Percentiles rank a stretch among this genome's conserved stretches.
phyloP scores from a whole-genome alignment of 2,888 invertebrate genomes.

The Ochropleura leucogaster region DNA sequence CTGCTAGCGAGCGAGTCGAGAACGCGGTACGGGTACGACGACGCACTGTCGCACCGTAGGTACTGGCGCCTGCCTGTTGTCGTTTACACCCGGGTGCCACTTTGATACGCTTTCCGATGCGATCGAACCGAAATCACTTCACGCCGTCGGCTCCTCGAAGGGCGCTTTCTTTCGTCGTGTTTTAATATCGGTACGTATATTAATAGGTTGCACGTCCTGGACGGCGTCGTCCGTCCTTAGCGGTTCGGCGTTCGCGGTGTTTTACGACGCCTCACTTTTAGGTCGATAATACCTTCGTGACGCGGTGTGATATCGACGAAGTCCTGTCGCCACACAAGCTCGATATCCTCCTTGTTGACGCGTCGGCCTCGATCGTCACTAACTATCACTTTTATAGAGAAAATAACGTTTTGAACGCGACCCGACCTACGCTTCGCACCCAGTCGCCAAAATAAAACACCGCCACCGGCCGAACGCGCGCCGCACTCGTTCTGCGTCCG shows the following conservation, averaged over 20 bases:
- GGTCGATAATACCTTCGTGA: conserved; percentile 32
- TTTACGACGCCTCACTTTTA: conserved; percentile 50
- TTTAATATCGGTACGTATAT: conserved; percentile 1
- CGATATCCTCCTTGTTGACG: conserved; percentile 43
- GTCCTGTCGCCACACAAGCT: conserved; percentile 36
- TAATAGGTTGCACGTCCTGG: conserved; percentile 30
- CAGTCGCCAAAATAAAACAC: conserved; percentile 31
- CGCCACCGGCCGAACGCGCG: conserved; percentile 9
- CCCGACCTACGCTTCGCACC: conserved; percentile 35
- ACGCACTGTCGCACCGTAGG: too few relatives aligned
- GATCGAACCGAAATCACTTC: neutral
- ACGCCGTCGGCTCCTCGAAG: neutral
- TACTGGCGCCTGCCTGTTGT: neutral
- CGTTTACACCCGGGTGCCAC: neutral
- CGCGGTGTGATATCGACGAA: conserved; percentile 32
- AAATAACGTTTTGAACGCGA: conserved; percentile 53
- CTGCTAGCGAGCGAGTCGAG: neutral
- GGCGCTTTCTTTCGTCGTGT: neutral
- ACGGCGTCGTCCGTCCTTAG: conserved; percentile 40
- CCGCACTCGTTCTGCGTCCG: neutral
- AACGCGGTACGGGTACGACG: neutral
- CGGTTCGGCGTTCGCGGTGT: conserved; percentile 43
- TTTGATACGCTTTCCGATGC: neutral
- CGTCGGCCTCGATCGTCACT: conserved; percentile 22
- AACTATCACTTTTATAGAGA: conserved; percentile 44